A percentile compares a stretch with the other conserved stretches of the same genome.
These are phyloP conservation scores for Mesopsocus fuscifrons DNA, from an alignment of 2,888 invertebrate species.

Conservation along the genomic window DNA sequence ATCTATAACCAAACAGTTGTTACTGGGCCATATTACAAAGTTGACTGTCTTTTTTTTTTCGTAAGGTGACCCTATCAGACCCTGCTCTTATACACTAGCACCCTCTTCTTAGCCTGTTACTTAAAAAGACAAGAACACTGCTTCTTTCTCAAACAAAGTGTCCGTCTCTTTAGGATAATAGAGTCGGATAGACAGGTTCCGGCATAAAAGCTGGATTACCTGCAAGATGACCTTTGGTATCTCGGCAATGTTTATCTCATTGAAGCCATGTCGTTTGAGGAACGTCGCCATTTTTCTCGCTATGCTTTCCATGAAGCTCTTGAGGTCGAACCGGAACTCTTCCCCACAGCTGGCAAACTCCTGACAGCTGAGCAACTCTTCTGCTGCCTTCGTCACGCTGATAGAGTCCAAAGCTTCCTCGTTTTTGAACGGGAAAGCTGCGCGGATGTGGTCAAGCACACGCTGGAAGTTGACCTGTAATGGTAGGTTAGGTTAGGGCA, in stretches of 20 bases:
- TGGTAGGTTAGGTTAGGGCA: no score
- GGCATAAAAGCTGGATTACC: no score
- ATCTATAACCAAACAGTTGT: no score
- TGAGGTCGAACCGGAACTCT: conserved; percentile 41
- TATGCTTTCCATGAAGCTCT: conserved; percentile 31
- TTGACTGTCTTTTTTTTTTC: no score
- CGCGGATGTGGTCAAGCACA: conserved; percentile 63
- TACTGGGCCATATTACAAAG: no score
- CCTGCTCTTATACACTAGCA: no score
- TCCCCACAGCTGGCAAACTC: conserved; percentile 32
- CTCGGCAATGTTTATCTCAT: conserved; percentile 4
- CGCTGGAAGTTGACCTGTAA: conserved; percentile 74
- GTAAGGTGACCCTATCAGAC: no score
- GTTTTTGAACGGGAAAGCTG: conserved; percentile 45
- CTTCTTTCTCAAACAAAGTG: no score
- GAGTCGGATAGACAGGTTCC: no score
- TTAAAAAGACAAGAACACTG: no score
- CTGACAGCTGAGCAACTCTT: conserved; percentile 25
- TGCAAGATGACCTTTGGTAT: conserved; percentile 13
- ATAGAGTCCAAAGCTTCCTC: conserved; percentile 41
- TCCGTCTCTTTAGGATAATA: no score
- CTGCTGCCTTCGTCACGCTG: conserved; percentile 21
- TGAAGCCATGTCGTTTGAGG: conserved; percentile 5
- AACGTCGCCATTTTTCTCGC: conserved; percentile 27
- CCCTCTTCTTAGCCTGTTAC: no score